Evolutionary conservation across 2,113 vertebrate species (phyloP), one percentile per base, ranked within the genome.

Genomic region (Cricetomys ansorgei): DNA sequence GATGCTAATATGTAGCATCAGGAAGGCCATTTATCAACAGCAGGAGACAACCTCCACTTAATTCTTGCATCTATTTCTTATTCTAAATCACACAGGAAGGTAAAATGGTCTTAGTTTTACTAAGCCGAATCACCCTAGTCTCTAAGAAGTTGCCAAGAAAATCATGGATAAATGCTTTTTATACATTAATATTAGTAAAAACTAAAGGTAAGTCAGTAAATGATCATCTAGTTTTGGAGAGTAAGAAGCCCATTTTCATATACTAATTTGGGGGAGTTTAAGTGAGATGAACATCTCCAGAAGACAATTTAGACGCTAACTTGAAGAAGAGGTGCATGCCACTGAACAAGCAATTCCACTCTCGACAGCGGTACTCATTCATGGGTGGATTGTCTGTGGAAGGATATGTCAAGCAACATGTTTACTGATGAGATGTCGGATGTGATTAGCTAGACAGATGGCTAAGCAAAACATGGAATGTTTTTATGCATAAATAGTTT

Each of bases 1-100:
- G 89, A 85, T 16, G 25, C 7, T 43, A 62, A 59, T 4, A 81
- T 48, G 53, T 0, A 67, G 15, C 27, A 92, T 48, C 76, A 10
- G 11, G 48, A 83, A 84, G 93, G 92, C 67, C 62, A 70, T 31
- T 48, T 73, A 64, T 94, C 48, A 77, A 25, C 15, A 75, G 50
- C 0, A 27, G 48, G 40, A 19, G 43, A 86, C 13, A 84, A 2
- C 34, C n/a, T 64, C 13, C 37, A 5, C n/a, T 45, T 53, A n/a
- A n/a, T 59, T 84, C 40, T 19, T 90, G 9, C 7, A 81, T 93
- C 34, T 87, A 53, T 81, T n/a, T 92, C n/a, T 73, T 79, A 81
- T 12, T 96, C 81, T 94, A 95, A 95, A 89, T 89, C 55, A 85
- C 69, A 55, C 11, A 91, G 85, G 48, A 94, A 88, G 10, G n/a